A percentile compares a stretch with the other conserved stretches of the same genome.
phyloP scores from a whole-genome alignment of 2,888 invertebrate species.

The Luffia ferchaultella region DNA sequence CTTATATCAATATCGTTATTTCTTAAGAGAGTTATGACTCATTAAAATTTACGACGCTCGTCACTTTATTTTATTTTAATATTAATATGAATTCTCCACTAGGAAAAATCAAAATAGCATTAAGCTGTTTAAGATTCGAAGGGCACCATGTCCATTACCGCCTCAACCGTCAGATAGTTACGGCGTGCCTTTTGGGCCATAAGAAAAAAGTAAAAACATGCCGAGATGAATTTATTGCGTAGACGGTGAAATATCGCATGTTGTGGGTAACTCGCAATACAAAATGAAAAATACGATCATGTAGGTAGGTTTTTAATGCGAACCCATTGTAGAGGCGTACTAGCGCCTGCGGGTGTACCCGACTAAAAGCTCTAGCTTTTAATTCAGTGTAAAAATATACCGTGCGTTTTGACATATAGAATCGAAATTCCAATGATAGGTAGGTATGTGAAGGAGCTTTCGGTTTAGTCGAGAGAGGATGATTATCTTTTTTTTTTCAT shows the following conservation, averaged over 20 bases:
- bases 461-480: too few species aligned
- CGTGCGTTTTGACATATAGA: not conserved
- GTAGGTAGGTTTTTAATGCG: conserved; percentile 32
- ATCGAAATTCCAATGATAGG: not conserved
- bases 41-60: too few species aligned
- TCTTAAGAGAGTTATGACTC: too few species aligned
- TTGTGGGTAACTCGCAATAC: conserved; percentile 33
- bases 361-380: not conserved
- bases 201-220: conserved; percentile 1
- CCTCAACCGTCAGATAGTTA: not conserved
- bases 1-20: too few species aligned
- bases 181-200: conserved; percentile 29
- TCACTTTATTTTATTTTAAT: too few species aligned
- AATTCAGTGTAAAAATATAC: not conserved
- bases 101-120: not conserved
- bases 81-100: too few species aligned
- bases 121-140: conserved; percentile 2
- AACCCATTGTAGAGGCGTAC: not conserved
- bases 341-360: not conserved
- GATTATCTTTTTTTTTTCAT: too few species aligned
- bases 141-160: conserved; percentile 2
- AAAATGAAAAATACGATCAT: conserved; percentile 37
- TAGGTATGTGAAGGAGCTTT: too few species aligned
- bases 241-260: conserved; percentile 39
- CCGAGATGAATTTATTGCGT: conserved; percentile 28